Evolutionary conservation across 2,113 vertebrate genomes (phyloP), one percentile per base, ranked within the genome.

Genomic region (Pseudorasbora parva): DNA sequence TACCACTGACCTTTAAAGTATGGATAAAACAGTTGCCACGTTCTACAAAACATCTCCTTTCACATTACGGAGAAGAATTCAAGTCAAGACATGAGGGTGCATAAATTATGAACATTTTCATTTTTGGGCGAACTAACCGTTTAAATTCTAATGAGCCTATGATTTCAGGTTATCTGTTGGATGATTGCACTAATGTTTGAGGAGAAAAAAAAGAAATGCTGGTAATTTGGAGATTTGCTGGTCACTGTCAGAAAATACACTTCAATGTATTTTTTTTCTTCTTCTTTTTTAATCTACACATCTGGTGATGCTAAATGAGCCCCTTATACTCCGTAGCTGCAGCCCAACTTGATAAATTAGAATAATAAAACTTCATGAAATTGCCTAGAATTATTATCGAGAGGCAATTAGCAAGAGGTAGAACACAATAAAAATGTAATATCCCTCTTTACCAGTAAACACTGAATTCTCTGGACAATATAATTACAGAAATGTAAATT

Each of bases 331-430:
- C 64, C 47, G 23, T 69, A 56, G 25, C 64, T 69, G 79, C 47
- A 69, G 30, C 7, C 27, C 45, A 23, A 51, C 3, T 23, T 19
- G 27, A 81, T 68, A 30, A 56, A 77, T 59, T 57, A 77, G 12
- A 57, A 68, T 68, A 33, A 77, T 14, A 21, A 49, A 37, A 77
- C 23, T 59, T 41, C 51, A 37, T 14, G 10, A 62, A 15, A 1
- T 64, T 78, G n/a, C 25, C 25, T 33, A 43, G 71, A 78, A 45
- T 12, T 25, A 21, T 64, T 56, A 30, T 43, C 33, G 12, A 19
- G 68, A 79, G 75, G 54, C 64, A 82, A 84, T 78, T 64, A 62
- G 68, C 45, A 68, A 57, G 86, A 87, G 83, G 86, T 82, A 87
- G 86, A 84, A 77, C 45, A 84, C 73, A 68, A 69, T 73, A 45